Conservation (phyloP, 2,113 vertebrate species). For the Ceyx cyanopectus region DNA sequence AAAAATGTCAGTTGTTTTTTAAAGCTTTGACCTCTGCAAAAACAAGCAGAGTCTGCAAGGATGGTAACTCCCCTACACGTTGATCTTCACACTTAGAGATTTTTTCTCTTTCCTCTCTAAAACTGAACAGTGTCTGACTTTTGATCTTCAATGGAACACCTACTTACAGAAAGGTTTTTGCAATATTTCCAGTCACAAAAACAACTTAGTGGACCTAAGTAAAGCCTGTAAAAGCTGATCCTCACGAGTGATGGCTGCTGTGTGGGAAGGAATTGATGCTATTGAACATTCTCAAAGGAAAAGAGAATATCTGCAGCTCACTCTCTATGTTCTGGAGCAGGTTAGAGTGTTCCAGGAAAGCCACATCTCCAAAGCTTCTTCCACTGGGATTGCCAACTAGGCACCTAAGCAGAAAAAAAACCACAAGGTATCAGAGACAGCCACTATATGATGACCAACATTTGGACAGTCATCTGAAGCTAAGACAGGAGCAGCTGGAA, state of each 20-base stretch:
- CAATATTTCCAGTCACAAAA: background rate
- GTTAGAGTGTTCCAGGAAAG: conserved; percentile 88
- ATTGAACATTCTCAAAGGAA: background rate
- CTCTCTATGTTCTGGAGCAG: conserved; percentile 85
- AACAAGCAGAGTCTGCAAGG: background rate
- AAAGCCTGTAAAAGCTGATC: background rate
- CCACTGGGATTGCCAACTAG: conserved; percentile 87
- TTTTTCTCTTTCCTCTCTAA: background rate
- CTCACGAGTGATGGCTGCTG: rapidly evolving
- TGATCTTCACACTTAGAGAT: background rate
- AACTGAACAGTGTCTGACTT: background rate
- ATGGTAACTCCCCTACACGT: background rate
- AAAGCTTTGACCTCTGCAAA: background rate
- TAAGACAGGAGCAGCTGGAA: background rate
- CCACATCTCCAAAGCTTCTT: conserved; percentile 89
- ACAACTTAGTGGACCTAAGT: background rate
- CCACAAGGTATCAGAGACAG: background rate
- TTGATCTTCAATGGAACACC: background rate
- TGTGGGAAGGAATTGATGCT: background rate
- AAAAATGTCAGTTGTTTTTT: background rate
- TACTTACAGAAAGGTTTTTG: background rate
- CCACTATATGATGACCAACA: rapidly evolving
- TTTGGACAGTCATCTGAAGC: background rate
- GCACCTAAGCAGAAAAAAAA: conserved; percentile 74
- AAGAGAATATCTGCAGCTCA: conserved; percentile 62